Base-by-base conservation (phyloP, 2,888 invertebrate genomes). In the Sylvicola fuscatus region DNA sequence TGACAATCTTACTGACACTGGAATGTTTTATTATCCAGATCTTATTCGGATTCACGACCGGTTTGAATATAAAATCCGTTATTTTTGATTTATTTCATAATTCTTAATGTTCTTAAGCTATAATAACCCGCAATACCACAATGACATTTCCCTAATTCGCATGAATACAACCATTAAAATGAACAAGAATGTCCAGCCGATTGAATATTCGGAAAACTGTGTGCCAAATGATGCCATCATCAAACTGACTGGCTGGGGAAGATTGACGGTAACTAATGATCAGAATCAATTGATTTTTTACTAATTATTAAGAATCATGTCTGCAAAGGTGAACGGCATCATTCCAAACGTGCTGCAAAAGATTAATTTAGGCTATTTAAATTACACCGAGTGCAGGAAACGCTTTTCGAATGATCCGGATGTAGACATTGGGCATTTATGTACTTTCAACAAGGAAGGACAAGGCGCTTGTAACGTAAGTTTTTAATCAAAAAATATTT, bases 131-230 rank as follows among this genome's bases (percentile, higher is more conserved):
- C 3, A 2, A 2, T 38, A 15, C n/a, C 12, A 47, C 26, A 63
- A 74, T 46, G 76, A 77, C 45, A 71, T 76, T 33, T 74, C 71
- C 1, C 49, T 76, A 3, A 45, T 76, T 5, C 63, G 65, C 45
- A 58, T 74, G 15, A 51, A 58, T 2, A 43, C 55, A 1, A 61
- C 62, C 32, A 58, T 70, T 1, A 47, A 50, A 13, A 61, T 66
- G 38, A 52, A 58, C 28, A 52, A 58, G 2, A 45, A 45, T 0
- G 64, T 70, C 0, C 55, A 62, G 16, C 60, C 66, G 1, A 49
- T 71, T 0, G 61, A 62, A 36, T 46, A 71, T 32, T 68, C 70
- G 15, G 49, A 54, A 28, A 60, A 63, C 21, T 61, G 61, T 0
- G 56, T 64, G 4, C 50, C 58, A 40, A 59, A 58, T 17, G 58